These are phyloP conservation scores for Anorthoa munda DNA, from an alignment of 2,888 invertebrate species.

Conservation along the genomic window DNA sequence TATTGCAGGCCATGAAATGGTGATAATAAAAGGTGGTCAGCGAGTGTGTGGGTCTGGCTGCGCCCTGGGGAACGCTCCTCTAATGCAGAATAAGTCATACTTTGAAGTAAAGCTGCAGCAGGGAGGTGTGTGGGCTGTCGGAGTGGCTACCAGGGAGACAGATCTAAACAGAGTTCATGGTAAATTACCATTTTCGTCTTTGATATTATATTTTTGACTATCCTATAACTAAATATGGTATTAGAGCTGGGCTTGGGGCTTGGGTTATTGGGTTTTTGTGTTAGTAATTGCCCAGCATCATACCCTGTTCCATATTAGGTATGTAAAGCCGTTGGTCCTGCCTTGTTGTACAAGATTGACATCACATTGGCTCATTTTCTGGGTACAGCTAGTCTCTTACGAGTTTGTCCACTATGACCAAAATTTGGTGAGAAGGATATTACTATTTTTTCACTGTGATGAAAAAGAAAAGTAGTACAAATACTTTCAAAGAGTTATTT, in stretches of 20 bases:
- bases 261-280: neutral
- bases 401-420: neutral
- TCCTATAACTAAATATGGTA: neutral
- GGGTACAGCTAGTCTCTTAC: no score
- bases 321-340: neutral
- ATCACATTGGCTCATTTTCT: neutral
- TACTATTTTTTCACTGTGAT: neutral
- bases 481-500: neutral
- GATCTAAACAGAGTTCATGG: conserved; percentile 96
- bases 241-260: neutral
- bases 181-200: conserved; percentile 67
- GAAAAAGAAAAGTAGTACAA: neutral
- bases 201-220: neutral
- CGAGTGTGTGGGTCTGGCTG: conserved; percentile 99
- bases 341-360: neutral
- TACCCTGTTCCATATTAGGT: neutral
- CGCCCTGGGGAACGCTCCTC: conserved; percentile 97
- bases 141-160: conserved; percentile 96
- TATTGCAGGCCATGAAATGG: conserved; percentile 97
- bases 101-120: conserved; percentile 99
- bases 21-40: conserved; percentile 98
- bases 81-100: conserved; percentile 99
- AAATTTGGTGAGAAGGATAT: neutral
- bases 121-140: conserved; percentile 98
- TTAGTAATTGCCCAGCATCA: neutral